phyloP scores from a whole-genome alignment of 2,888 invertebrate species.

The Nebria salina region DNA sequence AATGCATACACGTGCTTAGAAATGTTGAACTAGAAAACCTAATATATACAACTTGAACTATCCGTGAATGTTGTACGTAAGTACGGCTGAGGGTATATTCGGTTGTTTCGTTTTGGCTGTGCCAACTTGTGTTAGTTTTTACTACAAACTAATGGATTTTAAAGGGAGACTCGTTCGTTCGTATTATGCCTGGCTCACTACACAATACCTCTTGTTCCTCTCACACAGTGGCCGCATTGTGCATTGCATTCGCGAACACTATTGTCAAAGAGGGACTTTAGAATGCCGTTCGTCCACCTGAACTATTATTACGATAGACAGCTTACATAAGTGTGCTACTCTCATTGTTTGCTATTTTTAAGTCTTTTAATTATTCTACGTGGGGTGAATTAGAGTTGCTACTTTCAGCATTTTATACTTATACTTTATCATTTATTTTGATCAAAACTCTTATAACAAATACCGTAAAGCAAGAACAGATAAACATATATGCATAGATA shows the following conservation, averaged over 20 bases:
- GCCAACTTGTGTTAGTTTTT: constrained; percentile 24
- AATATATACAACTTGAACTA: background rate
- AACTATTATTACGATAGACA: background rate
- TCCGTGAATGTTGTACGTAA: background rate
- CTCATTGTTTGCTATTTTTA: background rate
- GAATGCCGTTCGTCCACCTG: background rate
- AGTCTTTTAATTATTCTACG: background rate
- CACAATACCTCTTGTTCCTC: constrained; percentile 40
- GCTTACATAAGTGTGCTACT: background rate
- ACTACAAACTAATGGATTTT: constrained; percentile 41
- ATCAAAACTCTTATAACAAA: no score
- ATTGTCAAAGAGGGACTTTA: background rate
- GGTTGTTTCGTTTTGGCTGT: constrained; percentile 11
- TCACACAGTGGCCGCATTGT: constrained; percentile 29
- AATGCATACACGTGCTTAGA: no score
- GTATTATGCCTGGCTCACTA: constrained; percentile 23
- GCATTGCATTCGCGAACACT: constrained; percentile 3
- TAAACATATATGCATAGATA: no score
- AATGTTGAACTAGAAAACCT: no score
- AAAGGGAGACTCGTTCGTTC: constrained; percentile 30
- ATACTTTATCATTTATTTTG: no score
- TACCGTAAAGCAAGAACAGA: no score
- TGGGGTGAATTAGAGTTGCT: no score
- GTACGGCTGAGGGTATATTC: background rate
- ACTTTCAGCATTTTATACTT: no score